Base-by-base conservation (phyloP, 2,888 invertebrate genomes). In the Clepsis dumicolana region DNA sequence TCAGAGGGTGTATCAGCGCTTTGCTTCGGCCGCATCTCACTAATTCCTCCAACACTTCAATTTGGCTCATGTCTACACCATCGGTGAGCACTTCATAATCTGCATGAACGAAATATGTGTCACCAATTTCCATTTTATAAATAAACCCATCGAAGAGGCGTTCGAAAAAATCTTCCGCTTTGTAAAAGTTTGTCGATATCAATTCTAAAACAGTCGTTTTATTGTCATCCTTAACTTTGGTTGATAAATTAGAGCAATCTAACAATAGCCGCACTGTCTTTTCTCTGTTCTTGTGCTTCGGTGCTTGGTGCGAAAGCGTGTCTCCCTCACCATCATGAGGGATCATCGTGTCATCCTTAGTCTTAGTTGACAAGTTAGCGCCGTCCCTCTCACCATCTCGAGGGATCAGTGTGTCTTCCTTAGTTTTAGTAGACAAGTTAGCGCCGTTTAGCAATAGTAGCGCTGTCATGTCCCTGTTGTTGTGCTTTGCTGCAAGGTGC, bases 11-110 rank as follows among this genome's bases (percentile, higher is more conserved):
- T 41, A 29, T 32, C 18, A 64, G 32, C 18, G 35, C 8, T 14
- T 64, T 35, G 24, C 32, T 64, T 18, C 25, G 64, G 25, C 35
- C 64, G 16, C 35, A 57, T 25, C 48, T 57, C 21, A 64, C 35
- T 7, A 64, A n/a, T 64, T 64, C 48, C 32, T 64, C 57, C 16
- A 64, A n/a, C 3, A 57, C 50, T 25, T 54, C 29, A 18, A 64
- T 54, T 53, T 64, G 63, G 4, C 53, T 63, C 24, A 24, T 53
- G 4, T 14, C 52, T 52, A 29, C 2, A 1, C 32, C 60, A 14
- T 62, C 25, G n/a, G 62, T 12, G 1, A 62, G 25, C 2, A 16
- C 35, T 35, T 62, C 16, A 16, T 52, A 61, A 52, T 52, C 25
- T 5, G 29, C n/a, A 38, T 48, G 21, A 21, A 38, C 38, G 38